Percentiles rank a stretch among this genome's conserved stretches.
phyloP scores from a whole-genome alignment of 2,113 vertebrate genomes.

The Camelus dromedarius region DNA sequence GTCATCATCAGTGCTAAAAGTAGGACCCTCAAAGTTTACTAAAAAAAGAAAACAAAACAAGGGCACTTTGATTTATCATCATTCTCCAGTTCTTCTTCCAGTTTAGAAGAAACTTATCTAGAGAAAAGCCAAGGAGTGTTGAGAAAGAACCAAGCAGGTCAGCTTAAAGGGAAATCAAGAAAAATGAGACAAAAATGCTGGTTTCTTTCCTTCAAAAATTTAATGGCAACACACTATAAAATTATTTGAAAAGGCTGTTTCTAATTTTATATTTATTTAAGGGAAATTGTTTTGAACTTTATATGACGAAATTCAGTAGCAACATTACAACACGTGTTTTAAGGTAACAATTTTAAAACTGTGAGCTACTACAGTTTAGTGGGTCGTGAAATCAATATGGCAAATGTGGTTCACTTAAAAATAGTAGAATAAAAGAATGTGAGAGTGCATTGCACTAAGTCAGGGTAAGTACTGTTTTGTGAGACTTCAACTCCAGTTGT shows the following conservation, averaged over 20 bases:
- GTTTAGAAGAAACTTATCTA: neutral
- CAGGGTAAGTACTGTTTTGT: neutral
- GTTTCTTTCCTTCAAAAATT: constrained; percentile 4
- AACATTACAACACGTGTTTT: neutral
- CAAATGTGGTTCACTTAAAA: neutral
- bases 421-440: neutral
- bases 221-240: neutral
- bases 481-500: neutral
- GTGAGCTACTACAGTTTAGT: neutral
- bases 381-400: neutral
- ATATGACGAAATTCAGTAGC: neutral
- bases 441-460: neutral
- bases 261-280: constrained; percentile 46
- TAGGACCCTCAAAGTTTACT: neutral
- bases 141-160: neutral
- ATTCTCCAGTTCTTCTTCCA: neutral
- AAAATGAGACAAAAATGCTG: neutral
- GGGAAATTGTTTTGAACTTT: neutral
- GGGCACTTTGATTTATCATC: neutral
- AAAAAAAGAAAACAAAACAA: neutral
- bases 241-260: neutral
- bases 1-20: neutral
- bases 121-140: neutral
- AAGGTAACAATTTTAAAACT: constrained; percentile 8
- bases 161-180: neutral